Evolutionary conservation across 1,140 invertebrate species (phyloP).

Genomic region (Zaprionus davidi): DNA sequence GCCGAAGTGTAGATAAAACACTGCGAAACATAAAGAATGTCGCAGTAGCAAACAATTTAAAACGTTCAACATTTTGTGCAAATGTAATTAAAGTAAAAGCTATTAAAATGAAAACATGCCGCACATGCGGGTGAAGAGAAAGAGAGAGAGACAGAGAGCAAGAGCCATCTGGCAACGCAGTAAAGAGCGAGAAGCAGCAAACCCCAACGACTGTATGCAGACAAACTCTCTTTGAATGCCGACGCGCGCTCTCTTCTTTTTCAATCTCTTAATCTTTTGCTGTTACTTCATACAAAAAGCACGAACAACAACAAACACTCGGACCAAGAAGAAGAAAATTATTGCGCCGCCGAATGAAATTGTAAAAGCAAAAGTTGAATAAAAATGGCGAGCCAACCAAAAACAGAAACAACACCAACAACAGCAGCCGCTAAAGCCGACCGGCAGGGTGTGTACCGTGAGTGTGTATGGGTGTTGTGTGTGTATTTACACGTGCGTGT

Average conservation of each 20-base stretch:
- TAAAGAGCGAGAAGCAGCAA: slow-evolving; percentile 9
- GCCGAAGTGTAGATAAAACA: slow-evolving; percentile 2
- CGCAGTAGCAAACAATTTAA: slow-evolving; percentile 22
- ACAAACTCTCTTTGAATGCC: neutral
- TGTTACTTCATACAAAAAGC: slow-evolving; percentile 67
- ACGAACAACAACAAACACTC: slow-evolving; percentile 43
- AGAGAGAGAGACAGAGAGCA: neutral
- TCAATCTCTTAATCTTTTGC: slow-evolving; percentile 25
- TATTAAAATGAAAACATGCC: slow-evolving; percentile 25
- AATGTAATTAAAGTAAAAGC: slow-evolving; percentile 40
- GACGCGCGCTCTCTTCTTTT: slow-evolving; percentile 12
- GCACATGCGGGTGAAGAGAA: slow-evolving; percentile 12
- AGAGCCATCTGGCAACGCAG: neutral
- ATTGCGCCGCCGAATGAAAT: slow-evolving; percentile 79
- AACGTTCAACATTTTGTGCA: slow-evolving; percentile 21
- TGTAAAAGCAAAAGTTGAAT: slow-evolving; percentile 75
- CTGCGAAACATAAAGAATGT: slow-evolving; percentile 6
- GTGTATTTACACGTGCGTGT: slow-evolving; percentile 1
- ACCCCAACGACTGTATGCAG: neutral
- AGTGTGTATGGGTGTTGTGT: slow-evolving; percentile 6
- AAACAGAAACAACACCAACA: slow-evolving; percentile 38
- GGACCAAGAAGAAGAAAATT: slow-evolving; percentile 72
- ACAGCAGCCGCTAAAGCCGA: slow-evolving; percentile 25
- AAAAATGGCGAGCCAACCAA: slow-evolving; percentile 64
- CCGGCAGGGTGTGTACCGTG: slow-evolving; percentile 9